These are phyloP conservation scores for Dascillus cervinus DNA, from an alignment of 2,888 invertebrate species.

Conservation along the genomic window DNA sequence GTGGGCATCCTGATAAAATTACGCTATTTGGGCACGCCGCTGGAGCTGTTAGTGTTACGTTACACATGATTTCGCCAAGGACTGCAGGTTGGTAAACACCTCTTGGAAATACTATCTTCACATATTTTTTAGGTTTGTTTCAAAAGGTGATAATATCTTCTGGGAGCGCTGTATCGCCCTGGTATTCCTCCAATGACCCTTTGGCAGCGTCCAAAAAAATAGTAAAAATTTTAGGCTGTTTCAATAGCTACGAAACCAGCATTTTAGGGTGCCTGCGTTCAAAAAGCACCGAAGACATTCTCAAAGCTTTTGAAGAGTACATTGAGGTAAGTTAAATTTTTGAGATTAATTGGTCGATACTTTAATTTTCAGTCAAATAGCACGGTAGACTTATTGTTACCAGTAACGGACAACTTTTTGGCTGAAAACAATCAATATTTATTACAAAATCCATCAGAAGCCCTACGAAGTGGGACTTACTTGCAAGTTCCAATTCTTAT, in stretches of 20 bases:
- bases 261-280: conserved; percentile 55
- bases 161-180: conserved; percentile 44
- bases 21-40: conserved; percentile 78
- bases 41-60: conserved; percentile 61
- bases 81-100: conserved; percentile 47
- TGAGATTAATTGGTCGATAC: too few species aligned
- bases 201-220: conserved; percentile 49
- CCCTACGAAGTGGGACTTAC: conserved; percentile 47
- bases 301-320: conserved; percentile 50
- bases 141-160: conserved; percentile 65
- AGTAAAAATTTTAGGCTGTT: conserved; percentile 49
- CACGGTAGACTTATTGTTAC: conserved; percentile 52
- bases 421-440: conserved; percentile 54
- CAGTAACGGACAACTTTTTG: conserved; percentile 56
- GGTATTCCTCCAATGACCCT: conserved; percentile 39
- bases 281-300: conserved; percentile 52
- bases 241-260: conserved; percentile 41
- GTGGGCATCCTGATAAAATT: conserved; percentile 71
- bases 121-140: conserved; percentile 47
- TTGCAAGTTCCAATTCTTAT: conserved; percentile 58
- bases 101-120: neutral
- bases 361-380: conserved; percentile 47
- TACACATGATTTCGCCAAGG: conserved; percentile 60
- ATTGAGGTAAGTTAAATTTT: conserved; percentile 44
- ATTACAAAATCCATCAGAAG: conserved; percentile 47